phyloP scores from a whole-genome alignment of 2,113 vertebrate genomes.

The Anguilla japonica region DNA sequence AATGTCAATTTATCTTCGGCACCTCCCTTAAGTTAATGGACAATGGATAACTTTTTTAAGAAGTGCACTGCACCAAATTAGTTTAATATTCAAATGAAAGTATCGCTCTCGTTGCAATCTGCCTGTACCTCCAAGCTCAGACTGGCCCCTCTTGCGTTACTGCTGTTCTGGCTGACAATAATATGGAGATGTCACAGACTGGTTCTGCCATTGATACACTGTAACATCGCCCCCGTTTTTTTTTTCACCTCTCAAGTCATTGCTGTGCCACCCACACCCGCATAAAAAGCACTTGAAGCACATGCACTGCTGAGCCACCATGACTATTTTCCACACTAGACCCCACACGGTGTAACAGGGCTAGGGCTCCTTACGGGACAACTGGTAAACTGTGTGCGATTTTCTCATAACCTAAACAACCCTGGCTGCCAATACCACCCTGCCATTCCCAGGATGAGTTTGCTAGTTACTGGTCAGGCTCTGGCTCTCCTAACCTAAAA shows the following conservation, averaged over 20 bases:
- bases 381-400: background rate
- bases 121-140: background rate
- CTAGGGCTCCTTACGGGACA: background rate
- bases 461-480: too few relatives aligned
- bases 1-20: constrained; percentile 47
- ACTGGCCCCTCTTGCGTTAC: background rate
- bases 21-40: constrained; percentile 34
- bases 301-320: background rate
- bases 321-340: background rate
- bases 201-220: background rate
- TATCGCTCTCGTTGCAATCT: background rate
- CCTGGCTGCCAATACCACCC: background rate
- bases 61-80: background rate
- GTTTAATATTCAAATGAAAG: constrained; percentile 21
- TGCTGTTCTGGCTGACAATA: background rate
- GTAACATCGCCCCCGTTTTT: background rate
- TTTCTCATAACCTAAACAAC: background rate
- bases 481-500: too few relatives aligned
- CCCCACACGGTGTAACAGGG: background rate
- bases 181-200: background rate
- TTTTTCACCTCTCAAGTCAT: background rate
- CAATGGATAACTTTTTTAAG: constrained; percentile 34
- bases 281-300: background rate
- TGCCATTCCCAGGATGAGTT: too few relatives aligned
- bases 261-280: too few relatives aligned